Conservation (phyloP, 2,113 vertebrate species). For the Cnemophilus loriae region DNA sequence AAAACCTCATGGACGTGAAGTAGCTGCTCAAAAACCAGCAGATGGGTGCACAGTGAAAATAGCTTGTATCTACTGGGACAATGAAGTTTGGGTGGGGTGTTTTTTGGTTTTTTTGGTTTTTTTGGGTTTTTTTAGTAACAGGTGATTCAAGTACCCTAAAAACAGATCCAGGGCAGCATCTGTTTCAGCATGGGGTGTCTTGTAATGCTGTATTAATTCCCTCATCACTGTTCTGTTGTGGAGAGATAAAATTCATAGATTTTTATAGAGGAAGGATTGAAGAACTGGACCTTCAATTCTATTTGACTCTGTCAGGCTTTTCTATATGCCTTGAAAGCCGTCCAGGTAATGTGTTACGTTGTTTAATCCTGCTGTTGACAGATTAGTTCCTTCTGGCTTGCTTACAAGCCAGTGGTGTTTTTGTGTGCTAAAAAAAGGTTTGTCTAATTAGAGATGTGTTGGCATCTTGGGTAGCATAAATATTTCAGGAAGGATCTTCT, state of each 20-base stretch:
- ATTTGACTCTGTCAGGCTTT: not conserved
- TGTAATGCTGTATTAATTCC: not conserved
- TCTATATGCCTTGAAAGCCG: not conserved
- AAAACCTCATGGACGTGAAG: not conserved
- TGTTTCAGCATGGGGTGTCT: not conserved
- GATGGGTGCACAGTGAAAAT: not conserved
- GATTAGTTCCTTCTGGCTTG: conserved; percentile 12
- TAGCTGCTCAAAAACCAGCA: not conserved
- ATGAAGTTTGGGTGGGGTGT: not conserved
- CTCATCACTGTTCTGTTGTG: not conserved
- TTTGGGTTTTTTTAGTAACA: not conserved
- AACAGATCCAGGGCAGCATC: not conserved
- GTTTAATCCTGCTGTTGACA: not conserved
- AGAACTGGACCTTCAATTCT: not conserved
- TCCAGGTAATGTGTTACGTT: not conserved
- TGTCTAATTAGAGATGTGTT: not conserved
- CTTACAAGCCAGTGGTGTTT: not conserved
- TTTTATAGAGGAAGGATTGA: not conserved
- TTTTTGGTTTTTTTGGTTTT: too few relatives aligned
- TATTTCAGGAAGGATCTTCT: not conserved
- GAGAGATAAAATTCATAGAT: not conserved
- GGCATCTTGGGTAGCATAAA: not conserved
- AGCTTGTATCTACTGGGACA: not conserved
- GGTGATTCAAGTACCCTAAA: not conserved
- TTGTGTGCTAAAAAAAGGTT: not conserved